phyloP scores from a whole-genome alignment of 2,797 vertebrate species.

The Lutra lutra region DNA sequence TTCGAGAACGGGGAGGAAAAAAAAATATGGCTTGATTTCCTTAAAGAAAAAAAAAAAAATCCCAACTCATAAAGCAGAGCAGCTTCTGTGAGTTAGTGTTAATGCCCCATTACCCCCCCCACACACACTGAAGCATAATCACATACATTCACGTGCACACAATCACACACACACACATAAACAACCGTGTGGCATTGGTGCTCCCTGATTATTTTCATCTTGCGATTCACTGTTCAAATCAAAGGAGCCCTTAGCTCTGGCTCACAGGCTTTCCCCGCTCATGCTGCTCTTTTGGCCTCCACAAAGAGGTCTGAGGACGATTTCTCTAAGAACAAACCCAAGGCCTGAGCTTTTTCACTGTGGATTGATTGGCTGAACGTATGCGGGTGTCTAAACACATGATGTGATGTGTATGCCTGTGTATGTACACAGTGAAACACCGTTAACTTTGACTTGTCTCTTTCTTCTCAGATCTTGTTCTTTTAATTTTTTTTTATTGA shows the following conservation, averaged over 20 bases:
- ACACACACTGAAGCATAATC: conserved; percentile 81
- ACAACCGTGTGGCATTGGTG: conserved; percentile 78
- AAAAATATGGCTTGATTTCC: conserved; percentile 84
- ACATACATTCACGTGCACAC: conserved; percentile 75
- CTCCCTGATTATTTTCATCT: conserved; percentile 77
- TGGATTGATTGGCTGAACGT: background rate
- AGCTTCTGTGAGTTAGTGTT: conserved; percentile 78
- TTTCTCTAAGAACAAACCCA: background rate
- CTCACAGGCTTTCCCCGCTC: conserved; percentile 35
- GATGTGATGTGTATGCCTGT: no score
- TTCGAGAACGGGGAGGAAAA: conserved; percentile 78
- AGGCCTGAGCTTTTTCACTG: background rate
- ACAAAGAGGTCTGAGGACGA: background rate
- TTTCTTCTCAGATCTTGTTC: background rate
- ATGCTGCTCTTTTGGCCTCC: background rate
- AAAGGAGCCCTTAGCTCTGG: conserved; percentile 57
- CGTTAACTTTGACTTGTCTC: background rate
- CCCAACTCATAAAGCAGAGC: conserved; percentile 79
- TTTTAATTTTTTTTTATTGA: background rate
- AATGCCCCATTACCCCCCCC: conserved; percentile 79
- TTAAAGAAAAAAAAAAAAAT: conserved; percentile 70
- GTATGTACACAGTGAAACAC: background rate
- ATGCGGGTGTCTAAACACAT: background rate
- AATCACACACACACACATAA: conserved; percentile 73
- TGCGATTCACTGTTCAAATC: conserved; percentile 75